These are phyloP conservation scores for Tokudaia tokunoshimensis DNA, from an alignment of 2,797 vertebrate genomes.

Conservation along the genomic window DNA sequence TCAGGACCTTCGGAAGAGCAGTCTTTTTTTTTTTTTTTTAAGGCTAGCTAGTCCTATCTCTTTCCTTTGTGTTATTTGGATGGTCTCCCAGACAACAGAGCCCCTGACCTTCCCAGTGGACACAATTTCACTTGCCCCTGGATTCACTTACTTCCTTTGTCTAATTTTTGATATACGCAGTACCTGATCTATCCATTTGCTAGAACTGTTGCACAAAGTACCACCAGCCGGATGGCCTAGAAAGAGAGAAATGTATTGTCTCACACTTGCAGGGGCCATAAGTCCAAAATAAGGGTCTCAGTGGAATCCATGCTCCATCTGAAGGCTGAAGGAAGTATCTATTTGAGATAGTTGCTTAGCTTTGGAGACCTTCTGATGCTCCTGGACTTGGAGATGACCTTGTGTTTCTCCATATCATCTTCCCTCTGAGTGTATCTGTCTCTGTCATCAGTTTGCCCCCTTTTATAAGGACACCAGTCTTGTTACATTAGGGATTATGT, in stretches of 20 bases:
- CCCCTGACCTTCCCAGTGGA: background rate
- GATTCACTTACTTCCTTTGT: background rate
- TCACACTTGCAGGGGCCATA: background rate
- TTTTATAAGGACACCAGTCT: no score
- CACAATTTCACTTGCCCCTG: background rate
- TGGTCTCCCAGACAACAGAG: constrained; percentile 15
- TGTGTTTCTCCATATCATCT: no score
- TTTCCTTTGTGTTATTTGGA: background rate
- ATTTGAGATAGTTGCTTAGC: background rate
- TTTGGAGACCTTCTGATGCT: background rate
- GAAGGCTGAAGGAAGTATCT: background rate
- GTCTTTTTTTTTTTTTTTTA: background rate
- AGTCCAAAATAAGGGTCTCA: background rate
- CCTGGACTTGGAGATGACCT: no score
- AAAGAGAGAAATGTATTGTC: background rate
- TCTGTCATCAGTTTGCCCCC: no score
- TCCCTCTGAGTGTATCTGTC: no score
- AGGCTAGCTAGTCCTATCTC: background rate
- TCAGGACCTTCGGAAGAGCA: no score
- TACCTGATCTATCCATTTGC: background rate
- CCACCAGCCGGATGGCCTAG: background rate
- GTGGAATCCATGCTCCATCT: background rate
- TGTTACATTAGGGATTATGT: background rate
- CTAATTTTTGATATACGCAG: background rate
- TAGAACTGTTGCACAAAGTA: background rate